These are phyloP conservation scores for Pyralis farinalis DNA, from an alignment of 2,888 invertebrate species.

Conservation along the genomic window DNA sequence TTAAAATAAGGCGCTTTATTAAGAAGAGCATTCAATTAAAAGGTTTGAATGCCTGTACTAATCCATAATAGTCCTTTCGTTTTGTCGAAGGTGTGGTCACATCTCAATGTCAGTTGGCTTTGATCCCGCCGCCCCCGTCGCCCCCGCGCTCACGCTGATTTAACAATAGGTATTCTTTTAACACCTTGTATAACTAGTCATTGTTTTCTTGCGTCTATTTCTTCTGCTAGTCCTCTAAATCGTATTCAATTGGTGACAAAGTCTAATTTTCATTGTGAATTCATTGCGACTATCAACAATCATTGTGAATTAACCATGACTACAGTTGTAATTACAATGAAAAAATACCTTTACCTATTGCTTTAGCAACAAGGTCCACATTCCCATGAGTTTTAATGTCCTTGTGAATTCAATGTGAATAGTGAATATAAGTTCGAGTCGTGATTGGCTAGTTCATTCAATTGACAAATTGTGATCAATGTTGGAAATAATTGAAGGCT, in stretches of 20 bases:
- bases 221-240: slow-evolving; percentile 3
- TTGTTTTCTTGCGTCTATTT: slow-evolving; percentile 30
- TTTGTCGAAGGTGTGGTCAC: slow-evolving; percentile 43
- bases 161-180: slow-evolving; percentile 52
- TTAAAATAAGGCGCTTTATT: too few species aligned
- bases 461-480: slow-evolving; percentile 44
- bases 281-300: background rate
- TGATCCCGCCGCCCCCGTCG: slow-evolving; percentile 43
- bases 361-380: slow-evolving; percentile 20
- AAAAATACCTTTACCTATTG: slow-evolving; percentile 24
- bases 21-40: background rate
- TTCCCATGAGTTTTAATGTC: slow-evolving; percentile 15
- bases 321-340: slow-evolving; percentile 9
- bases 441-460: slow-evolving; percentile 42
- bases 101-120: slow-evolving; percentile 47
- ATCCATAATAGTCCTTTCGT: slow-evolving; percentile 25
- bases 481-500: slow-evolving; percentile 40
- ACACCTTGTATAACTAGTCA: slow-evolving; percentile 41
- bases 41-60: slow-evolving; percentile 1
- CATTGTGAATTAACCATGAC: slow-evolving; percentile 4
- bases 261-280: slow-evolving; percentile 2
- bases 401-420: slow-evolving; percentile 25
- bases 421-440: slow-evolving; percentile 30
- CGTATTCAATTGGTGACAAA: slow-evolving; percentile 3
- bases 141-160: slow-evolving; percentile 24